phyloP scores from a whole-genome alignment of 1,140 invertebrate genomes.

The Potamilus streckersoni region DNA sequence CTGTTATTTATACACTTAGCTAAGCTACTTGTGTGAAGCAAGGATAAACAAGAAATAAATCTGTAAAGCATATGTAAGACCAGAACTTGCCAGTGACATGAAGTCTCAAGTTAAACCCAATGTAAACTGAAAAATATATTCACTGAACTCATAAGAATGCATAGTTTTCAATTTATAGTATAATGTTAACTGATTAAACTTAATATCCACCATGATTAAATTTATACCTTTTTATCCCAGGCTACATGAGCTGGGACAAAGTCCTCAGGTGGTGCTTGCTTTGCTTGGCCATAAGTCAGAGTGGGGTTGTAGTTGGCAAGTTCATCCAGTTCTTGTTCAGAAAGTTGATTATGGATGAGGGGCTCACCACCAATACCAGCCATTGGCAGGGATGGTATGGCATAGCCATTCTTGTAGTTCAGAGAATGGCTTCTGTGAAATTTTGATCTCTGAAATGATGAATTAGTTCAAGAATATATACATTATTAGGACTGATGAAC shows the following conservation, averaged over 20 bases:
- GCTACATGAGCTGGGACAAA: constrained; percentile 81
- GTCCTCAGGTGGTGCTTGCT: constrained; percentile 72
- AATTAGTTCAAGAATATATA: neutral
- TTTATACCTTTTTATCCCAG: constrained; percentile 78
- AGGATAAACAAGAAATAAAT: too few relatives aligned
- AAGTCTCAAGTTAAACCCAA: too few relatives aligned
- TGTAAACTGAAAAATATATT: too few relatives aligned
- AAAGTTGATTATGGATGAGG: constrained; percentile 67
- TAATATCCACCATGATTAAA: neutral
- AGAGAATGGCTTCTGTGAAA: constrained; percentile 77
- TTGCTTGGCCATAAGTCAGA: constrained; percentile 80
- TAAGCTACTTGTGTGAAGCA: too few relatives aligned
- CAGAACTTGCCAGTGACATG: too few relatives aligned
- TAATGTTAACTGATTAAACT: too few relatives aligned
- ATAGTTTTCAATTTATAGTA: too few relatives aligned
- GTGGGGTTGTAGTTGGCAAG: constrained; percentile 78
- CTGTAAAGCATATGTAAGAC: too few relatives aligned
- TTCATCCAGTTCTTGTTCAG: constrained; percentile 69
- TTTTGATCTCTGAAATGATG: constrained; percentile 71
- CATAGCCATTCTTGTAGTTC: constrained; percentile 77
- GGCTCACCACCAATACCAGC: constrained; percentile 75
- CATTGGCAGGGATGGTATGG: constrained; percentile 70
- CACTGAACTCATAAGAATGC: too few relatives aligned
- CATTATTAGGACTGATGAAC: too few relatives aligned
- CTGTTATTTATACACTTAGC: too few relatives aligned